Conservation (phyloP, 2,888 invertebrate species). For the Gastracanthus pulcherrimus region DNA sequence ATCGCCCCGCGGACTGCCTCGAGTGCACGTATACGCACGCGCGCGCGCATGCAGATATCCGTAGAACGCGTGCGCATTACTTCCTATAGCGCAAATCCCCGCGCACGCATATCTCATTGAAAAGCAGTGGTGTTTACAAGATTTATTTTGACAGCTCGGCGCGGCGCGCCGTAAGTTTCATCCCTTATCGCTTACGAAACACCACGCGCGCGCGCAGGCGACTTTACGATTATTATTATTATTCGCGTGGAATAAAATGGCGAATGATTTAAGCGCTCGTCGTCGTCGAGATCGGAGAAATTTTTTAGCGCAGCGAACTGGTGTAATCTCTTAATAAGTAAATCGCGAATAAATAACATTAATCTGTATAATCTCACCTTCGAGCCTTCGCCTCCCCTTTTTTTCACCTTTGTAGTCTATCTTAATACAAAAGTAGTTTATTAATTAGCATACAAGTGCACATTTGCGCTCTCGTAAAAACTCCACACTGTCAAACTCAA, state of each 20-base stretch:
- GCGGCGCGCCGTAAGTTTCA: constrained; percentile 42
- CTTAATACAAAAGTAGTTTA: constrained; percentile 4
- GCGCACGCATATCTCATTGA: constrained; percentile 31
- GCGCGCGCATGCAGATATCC: not conserved
- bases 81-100: constrained; percentile 32
- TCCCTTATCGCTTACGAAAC: constrained; percentile 52
- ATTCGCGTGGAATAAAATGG: not conserved
- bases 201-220: not conserved
- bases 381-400: not conserved
- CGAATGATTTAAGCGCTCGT: constrained; percentile 13
- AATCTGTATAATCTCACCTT: not conserved
- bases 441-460: constrained; percentile 13
- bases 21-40: not conserved
- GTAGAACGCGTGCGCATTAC: constrained; percentile 41
- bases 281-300: not conserved
- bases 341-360: not conserved
- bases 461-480: not conserved
- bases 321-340: constrained; percentile 9
- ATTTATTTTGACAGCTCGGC: constrained; percentile 49
- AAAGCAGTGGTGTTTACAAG: constrained; percentile 41
- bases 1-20: not conserved
- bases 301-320: not conserved
- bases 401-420: not conserved
- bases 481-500: not conserved
- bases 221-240: constrained; percentile 29